These are phyloP conservation scores for Sminthopsis crassicaudata DNA, from an alignment of 2,113 vertebrate species.

Conservation along the genomic window DNA sequence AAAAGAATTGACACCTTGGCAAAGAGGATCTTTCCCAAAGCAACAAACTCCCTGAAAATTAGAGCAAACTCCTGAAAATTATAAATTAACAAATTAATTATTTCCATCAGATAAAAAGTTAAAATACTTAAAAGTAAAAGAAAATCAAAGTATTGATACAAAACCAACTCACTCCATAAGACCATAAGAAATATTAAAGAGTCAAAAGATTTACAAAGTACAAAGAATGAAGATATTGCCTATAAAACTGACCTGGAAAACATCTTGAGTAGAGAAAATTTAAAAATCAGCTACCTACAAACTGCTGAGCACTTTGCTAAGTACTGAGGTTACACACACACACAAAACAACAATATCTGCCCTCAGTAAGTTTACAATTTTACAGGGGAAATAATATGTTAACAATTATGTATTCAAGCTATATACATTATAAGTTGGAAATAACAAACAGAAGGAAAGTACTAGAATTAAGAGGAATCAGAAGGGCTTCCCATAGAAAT, in stretches of 20 bases:
- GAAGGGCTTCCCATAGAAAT: too few relatives aligned
- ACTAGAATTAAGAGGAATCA: too few relatives aligned
- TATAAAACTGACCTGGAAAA: neutral
- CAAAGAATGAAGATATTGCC: neutral
- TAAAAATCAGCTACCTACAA: neutral
- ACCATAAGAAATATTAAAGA: neutral
- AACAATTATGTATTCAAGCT: too few relatives aligned
- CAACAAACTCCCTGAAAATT: neutral
- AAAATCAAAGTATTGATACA: neutral
- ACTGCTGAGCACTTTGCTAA: too few relatives aligned
- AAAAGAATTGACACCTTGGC: too few relatives aligned
- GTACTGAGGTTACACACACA: too few relatives aligned
- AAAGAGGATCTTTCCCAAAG: neutral
- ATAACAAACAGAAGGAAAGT: too few relatives aligned
- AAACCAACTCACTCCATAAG: neutral
- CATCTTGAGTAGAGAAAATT: neutral
- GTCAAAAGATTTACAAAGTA: neutral
- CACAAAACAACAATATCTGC: neutral
- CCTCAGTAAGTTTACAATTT: neutral
- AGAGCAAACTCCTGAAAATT: neutral
- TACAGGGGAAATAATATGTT: neutral
- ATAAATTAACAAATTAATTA: too few relatives aligned
- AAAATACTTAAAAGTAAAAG: too few relatives aligned
- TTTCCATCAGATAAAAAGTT: too few relatives aligned
- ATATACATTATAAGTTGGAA: too few relatives aligned